Base-by-base conservation (phyloP, 2,113 vertebrate genomes). In the Chroicocephalus ridibundus region DNA sequence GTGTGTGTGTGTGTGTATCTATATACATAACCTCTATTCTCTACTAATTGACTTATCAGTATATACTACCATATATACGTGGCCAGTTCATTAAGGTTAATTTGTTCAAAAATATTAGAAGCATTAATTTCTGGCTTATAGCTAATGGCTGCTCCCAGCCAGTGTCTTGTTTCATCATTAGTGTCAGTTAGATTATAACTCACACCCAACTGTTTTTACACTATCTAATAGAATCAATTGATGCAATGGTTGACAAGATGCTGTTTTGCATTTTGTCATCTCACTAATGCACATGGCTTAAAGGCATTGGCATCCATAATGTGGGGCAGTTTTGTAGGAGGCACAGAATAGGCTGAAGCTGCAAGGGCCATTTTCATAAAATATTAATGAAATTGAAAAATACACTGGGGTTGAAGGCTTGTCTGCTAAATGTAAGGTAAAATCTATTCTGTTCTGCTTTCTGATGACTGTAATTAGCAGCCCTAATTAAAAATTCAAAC, bases 321-420 rank as follows among this genome's bases (percentile, higher is more conserved):
- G 99, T 98, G 99, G 99, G 99, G 98, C 98, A 98, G 98, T 98
- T 98, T 99, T 99, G 97, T 98, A 98, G 98, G 98, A 98, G 98
- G 97, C 98, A 98, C 98, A 98, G 99, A 99, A 99, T 98, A 99
- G 98, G 99, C 99, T 99, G 99, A 99, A 99, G 99, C 99, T 99
- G 99, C 98, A 99, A 98, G 98, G 99, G 99, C 99, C 99, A 99
- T 99, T 99, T 99, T 99, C 99, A 99, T 99, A 99, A 99, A 99
- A 99, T 99, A 99, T 99, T 99, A 99, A 99, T 99, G 99, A 98
- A 99, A 99, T 98, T 99, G 99, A 99, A 99, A 99, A 99, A 99
- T 99, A 99, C 99, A 99, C 99, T 98, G 97, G 98, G 99, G 99
- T 99, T 98, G 98, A 99, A 99, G 98, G 98, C 98, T 98, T 99